These are phyloP conservation scores for Spodoptera picta DNA, from an alignment of 2,888 invertebrate genomes.

Conservation along the genomic window DNA sequence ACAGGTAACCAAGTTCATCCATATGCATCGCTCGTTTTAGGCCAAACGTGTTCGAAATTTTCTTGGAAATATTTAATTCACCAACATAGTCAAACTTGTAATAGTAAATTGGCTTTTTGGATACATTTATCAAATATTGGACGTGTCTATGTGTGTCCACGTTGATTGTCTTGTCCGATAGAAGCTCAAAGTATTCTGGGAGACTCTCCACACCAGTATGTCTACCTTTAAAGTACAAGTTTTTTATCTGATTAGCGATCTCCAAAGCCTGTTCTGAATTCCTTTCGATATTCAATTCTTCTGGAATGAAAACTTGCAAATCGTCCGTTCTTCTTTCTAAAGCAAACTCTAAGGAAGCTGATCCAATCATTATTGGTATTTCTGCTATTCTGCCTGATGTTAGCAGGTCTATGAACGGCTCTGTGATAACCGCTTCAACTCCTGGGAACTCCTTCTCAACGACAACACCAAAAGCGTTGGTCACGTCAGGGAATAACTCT, in stretches of 20 bases:
- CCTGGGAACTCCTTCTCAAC: slow-evolving; percentile 81
- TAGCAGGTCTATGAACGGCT: slow-evolving; percentile 73
- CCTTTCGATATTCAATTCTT: slow-evolving; percentile 71
- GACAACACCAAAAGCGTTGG: slow-evolving; percentile 65
- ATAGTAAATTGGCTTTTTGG: slow-evolving; percentile 77
- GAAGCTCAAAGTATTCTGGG: slow-evolving; percentile 71
- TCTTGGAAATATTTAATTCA: slow-evolving; percentile 70
- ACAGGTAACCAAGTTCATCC: slow-evolving; percentile 81
- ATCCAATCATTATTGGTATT: slow-evolving; percentile 79
- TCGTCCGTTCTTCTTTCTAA: slow-evolving; percentile 67
- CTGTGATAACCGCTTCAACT: slow-evolving; percentile 75
- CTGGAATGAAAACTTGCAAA: slow-evolving; percentile 74
- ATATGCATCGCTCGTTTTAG: slow-evolving; percentile 72
- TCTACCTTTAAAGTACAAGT: slow-evolving; percentile 74
- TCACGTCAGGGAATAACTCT: slow-evolving; percentile 46
- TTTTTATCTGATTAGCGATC: slow-evolving; percentile 71
- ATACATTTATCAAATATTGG: slow-evolving; percentile 72
- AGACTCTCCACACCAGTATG: slow-evolving; percentile 67
- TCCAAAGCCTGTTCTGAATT: slow-evolving; percentile 70
- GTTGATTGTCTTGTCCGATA: slow-evolving; percentile 74
- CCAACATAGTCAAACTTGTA: slow-evolving; percentile 83
- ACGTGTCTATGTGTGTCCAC: slow-evolving; percentile 76
- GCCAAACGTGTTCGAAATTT: slow-evolving; percentile 57
- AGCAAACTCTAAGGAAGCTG: slow-evolving; percentile 72
- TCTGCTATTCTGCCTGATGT: slow-evolving; percentile 79